phyloP scores from a whole-genome alignment of 2,797 vertebrate species.

The Lepus oiostolus region DNA sequence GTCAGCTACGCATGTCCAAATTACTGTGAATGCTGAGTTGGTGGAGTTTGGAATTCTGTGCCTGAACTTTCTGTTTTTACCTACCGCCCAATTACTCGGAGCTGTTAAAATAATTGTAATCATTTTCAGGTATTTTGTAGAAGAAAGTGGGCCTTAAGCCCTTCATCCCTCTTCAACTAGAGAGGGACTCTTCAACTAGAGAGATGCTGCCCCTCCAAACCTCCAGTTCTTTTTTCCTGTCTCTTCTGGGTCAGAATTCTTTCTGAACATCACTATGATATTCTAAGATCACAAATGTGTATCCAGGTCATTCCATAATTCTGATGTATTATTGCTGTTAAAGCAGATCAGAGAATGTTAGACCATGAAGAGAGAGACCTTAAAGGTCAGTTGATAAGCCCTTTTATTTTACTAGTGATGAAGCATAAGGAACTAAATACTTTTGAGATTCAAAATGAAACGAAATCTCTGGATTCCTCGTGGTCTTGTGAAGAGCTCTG shows the following conservation, averaged over 20 bases:
- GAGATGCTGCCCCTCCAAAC: neutral
- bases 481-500: neutral
- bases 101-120: conserved; percentile 74
- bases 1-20: neutral
- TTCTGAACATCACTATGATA: neutral
- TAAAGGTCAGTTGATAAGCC: neutral
- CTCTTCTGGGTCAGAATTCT: neutral
- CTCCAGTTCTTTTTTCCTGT: neutral
- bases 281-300: neutral
- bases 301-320: conserved; percentile 1
- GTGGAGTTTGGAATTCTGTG: conserved; percentile 18
- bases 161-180: neutral
- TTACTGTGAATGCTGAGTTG: conserved; percentile 26
- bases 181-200: too few relatives aligned
- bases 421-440: neutral
- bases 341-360: neutral
- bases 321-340: conserved; percentile 32
- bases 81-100: conserved; percentile 35
- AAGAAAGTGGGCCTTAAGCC: neutral
- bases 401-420: conserved; percentile 17
- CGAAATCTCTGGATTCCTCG: neutral
- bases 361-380: neutral
- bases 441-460: conserved; percentile 58
- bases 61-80: conserved; percentile 66
- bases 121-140: conserved; percentile 49